phyloP scores from a whole-genome alignment of 1,140 invertebrate genomes.

The Heliconius congener region DNA sequence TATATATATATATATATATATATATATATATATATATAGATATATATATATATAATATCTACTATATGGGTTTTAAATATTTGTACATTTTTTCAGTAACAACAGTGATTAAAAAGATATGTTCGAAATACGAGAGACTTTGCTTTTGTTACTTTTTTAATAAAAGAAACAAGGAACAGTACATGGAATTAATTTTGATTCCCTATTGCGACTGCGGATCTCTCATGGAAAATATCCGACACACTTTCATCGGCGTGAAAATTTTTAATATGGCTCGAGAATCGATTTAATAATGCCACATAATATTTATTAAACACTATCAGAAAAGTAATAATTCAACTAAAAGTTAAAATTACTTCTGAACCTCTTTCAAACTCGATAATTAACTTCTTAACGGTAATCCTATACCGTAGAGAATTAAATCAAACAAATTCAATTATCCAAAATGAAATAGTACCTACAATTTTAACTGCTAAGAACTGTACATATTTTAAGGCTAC shows the following conservation, averaged over 20 bases:
- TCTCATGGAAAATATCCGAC: not conserved
- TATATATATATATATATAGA: no score
- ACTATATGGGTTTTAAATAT: not conserved
- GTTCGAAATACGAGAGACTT: not conserved
- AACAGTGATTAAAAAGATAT: not conserved
- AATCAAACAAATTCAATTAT: not conserved
- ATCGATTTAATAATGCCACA: not conserved
- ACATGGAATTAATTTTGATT: not conserved
- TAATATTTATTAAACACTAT: not conserved
- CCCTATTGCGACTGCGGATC: not conserved
- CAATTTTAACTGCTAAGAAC: no score
- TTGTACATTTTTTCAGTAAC: not conserved
- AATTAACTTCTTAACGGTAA: not conserved
- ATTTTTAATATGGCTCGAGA: not conserved
- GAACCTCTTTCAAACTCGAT: not conserved
- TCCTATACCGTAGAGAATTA: not conserved
- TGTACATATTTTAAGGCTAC: no score
- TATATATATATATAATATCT: no score
- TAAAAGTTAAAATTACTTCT: not conserved
- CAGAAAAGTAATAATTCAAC: not conserved
- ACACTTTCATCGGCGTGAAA: not conserved
- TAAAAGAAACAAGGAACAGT: conserved; percentile 9
- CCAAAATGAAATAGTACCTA: no score
- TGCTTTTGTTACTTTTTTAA: not conserved
- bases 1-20: no score